Evolutionary conservation across 2,888 invertebrate genomes (phyloP), one percentile per base, ranked within the genome.

Genomic region (Scaptomyza flava): DNA sequence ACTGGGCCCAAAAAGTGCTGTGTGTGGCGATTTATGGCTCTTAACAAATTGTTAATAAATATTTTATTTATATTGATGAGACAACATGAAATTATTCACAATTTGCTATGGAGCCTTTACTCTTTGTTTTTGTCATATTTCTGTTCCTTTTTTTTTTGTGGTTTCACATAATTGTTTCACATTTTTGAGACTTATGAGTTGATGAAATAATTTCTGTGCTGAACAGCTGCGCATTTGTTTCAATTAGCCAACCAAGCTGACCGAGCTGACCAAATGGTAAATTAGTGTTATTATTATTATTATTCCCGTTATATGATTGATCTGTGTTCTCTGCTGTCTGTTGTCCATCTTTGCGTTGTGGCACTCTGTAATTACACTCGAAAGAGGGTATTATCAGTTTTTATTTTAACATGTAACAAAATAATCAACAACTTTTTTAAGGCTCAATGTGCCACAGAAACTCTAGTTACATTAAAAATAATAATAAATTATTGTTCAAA

Each of bases 1-100:
- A 38, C 38, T 14, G 38, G 14, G 7, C 7, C 31, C 3, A 8
- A 50, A 48, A n/a, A n/a, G 0, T 34, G 48, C 34, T 41, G 41
- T 77, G 77, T 77, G 63, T 75, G 75, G 63, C 82, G 82, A 82
- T 82, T 82, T 82, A 82, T 85, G 71, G 82, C 76, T 80, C 80
- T 81, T 80, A 80, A 80, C 82, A 82, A 87, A 80, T 85, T 84
- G 77, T 84, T 84, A 84, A 85, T 87, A 85, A 84, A 85, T 85
- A 84, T 85, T 85, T 87, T 85, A 87, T 87, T 85, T 76, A 79
- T 84, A 83, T 86, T 86, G 81, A 84, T 86, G 79, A 84, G 83
- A 86, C 83, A 86, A 74, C 73, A 69, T 52, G 58, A 75, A 79
- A 84, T 87, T 84, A 87, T 80, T 80, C 84, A 87, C 84, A 83